Conservation (phyloP, 37 sponge, comb jelly and placozoan genomes). For the Diacarnus erythraeanus region DNA sequence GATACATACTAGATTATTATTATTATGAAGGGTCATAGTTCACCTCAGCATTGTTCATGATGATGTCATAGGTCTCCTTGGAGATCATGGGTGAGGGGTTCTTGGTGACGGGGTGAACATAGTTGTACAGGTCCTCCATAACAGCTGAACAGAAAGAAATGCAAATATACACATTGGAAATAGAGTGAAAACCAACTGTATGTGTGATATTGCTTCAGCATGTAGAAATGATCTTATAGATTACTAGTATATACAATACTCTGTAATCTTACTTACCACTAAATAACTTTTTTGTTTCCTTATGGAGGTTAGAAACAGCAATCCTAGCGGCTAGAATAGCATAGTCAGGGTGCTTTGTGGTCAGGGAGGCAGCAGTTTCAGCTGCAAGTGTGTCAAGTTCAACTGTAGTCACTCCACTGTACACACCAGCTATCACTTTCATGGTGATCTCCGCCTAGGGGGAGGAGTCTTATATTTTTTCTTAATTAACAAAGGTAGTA, state of each 20-base stretch:
- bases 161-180: no score
- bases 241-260: background rate
- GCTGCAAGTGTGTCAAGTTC: constrained; percentile 99
- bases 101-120: constrained; percentile 77
- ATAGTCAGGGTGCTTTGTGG: constrained; percentile 99
- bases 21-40: background rate
- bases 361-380: constrained; percentile 97
- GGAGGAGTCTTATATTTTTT: background rate
- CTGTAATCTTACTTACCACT: constrained; percentile 31
- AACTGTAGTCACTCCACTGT: constrained; percentile 94
- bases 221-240: background rate
- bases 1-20: background rate
- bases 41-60: constrained; percentile 78
- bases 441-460: constrained; percentile 82
- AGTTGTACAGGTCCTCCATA: constrained; percentile 87
- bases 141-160: constrained; percentile 57
- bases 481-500: no score
- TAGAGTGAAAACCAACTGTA: background rate
- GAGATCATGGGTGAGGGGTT: constrained; percentile 88
- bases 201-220: background rate
- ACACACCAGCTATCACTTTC: constrained; percentile 93
- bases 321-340: constrained; percentile 96
- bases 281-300: constrained; percentile 95
- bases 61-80: constrained; percentile 70
- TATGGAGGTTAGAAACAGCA: constrained; percentile 97